Evolutionary conservation across 2,113 vertebrate genomes (phyloP).

Genomic region (Anarrhichthys ocellatus): DNA sequence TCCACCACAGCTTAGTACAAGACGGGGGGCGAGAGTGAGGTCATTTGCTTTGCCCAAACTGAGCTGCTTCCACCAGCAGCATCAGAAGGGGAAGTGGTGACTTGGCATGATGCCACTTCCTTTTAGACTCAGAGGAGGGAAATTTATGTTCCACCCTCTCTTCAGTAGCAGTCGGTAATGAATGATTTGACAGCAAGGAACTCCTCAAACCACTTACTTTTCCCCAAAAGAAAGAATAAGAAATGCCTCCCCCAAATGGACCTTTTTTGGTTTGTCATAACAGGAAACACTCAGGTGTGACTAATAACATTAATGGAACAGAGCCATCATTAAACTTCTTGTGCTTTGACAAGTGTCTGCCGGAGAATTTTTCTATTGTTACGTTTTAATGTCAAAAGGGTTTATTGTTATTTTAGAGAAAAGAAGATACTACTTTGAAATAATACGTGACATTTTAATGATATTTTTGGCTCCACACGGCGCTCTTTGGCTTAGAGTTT

Average conservation of each 20-base stretch:
- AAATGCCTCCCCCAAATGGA: not conserved
- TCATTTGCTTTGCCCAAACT: not conserved
- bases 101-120: conserved; percentile 26
- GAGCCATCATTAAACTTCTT: not conserved
- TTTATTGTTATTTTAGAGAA: not conserved
- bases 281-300: not conserved
- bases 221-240: not conserved
- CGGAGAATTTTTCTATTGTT: not conserved
- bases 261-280: not conserved
- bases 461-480: not conserved
- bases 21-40: not conserved
- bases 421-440: not conserved
- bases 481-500: not conserved
- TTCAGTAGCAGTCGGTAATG: not conserved
- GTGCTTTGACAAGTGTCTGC: conserved; percentile 2
- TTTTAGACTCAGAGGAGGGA: conserved; percentile 25
- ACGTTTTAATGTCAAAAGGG: conserved; percentile 4
- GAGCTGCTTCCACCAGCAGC: not conserved
- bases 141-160: not conserved
- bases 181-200: conserved; percentile 10
- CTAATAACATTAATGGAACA: conserved; percentile 4
- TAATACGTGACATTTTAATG: conserved; percentile 15
- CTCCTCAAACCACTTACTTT: not conserved
- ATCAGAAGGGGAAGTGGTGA: conserved; percentile 11
- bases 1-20: not conserved